Base-by-base conservation (phyloP, 2,888 invertebrate species). In the Epinotia demarniana region DNA sequence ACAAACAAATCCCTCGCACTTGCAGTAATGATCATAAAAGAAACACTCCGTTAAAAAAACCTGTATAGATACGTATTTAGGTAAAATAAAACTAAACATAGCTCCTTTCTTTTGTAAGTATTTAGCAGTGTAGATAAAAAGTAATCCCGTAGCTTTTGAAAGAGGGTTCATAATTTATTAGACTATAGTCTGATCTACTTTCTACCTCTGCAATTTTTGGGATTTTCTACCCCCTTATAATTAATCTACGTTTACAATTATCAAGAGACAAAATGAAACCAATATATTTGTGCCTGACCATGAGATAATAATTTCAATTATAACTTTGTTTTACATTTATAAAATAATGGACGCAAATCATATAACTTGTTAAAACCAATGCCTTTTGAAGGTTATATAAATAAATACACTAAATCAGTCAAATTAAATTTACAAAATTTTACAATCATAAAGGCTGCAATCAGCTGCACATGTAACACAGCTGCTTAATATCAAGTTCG, bases 311-410 rank as follows among this genome's bases (percentile, higher is more conserved):
- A 69, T 69, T 57, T 46, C 8, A 60, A 23, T 58, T 11, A 16
- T 19, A 58, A 58, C 46, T 66, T 49, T 23, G 18, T 60, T 61
- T 61, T 62, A n/a, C 12, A 69, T 58, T 60, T 60, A 66, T 53
- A 39, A 64, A 60, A 71, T 75, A 71, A 71, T 75, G 70, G 75
- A 75, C 75, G 70, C 58, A 39, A 72, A 63, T 49, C 27, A 66
- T 49, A 70, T 55, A 9, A n/a, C 39, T 62, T 16, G 27, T 39
- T 27, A 68, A 60, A 53, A 66, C n/a, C 60, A 64, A 64, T 62
- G 46, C 75, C 75, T 75, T 75, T 71, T 75, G 11, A 71, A 75
- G 75, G 75, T 57, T 6, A 33, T n/a, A 70, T 60, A 70, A 70
- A 62, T 73, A 66, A 60, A 53, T 73, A 57, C 18, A 18, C 19